Conservation (phyloP, 2,888 invertebrate species). For the Hedya salicella region DNA sequence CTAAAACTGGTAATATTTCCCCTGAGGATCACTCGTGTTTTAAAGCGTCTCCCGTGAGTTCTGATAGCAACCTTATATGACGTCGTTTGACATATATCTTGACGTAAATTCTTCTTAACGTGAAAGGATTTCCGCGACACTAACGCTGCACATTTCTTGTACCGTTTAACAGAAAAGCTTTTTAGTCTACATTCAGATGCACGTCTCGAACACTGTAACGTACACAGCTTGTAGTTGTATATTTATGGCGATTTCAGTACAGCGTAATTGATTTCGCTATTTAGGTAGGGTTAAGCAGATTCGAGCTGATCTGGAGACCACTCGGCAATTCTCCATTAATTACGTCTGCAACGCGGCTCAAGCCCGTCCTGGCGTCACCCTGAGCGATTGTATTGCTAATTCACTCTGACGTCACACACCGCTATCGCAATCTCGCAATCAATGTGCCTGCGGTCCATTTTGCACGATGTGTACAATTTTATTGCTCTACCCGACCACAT, state of each 20-base stretch:
- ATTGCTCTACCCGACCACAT: constrained; percentile 38
- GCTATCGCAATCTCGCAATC: constrained; percentile 37
- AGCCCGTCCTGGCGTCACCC: constrained; percentile 61
- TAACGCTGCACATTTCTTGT: constrained; percentile 19
- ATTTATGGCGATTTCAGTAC: background rate
- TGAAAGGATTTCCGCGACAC: constrained; percentile 19
- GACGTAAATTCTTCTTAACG: constrained; percentile 20
- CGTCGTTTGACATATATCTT: constrained; percentile 13
- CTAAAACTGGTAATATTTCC: constrained; percentile 1
- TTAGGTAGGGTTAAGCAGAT: constrained; percentile 41
- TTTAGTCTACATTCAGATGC: constrained; percentile 3
- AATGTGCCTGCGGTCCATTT: constrained; percentile 35
- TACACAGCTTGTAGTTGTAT: background rate
- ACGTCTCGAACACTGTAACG: background rate
- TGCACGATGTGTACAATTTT: constrained; percentile 35
- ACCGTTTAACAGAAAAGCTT: constrained; percentile 28
- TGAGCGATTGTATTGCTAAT: constrained; percentile 79
- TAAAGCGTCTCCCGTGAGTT: constrained; percentile 6
- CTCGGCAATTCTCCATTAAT: constrained; percentile 71
- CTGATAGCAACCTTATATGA: constrained; percentile 14
- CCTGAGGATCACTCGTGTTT: constrained; percentile 7
- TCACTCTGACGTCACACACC: constrained; percentile 48
- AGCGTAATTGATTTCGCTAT: constrained; percentile 27
- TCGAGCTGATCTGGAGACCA: constrained; percentile 53
- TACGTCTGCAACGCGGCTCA: constrained; percentile 64